phyloP scores from a whole-genome alignment of 2,113 vertebrate species.

The Tonatia bakeri region DNA sequence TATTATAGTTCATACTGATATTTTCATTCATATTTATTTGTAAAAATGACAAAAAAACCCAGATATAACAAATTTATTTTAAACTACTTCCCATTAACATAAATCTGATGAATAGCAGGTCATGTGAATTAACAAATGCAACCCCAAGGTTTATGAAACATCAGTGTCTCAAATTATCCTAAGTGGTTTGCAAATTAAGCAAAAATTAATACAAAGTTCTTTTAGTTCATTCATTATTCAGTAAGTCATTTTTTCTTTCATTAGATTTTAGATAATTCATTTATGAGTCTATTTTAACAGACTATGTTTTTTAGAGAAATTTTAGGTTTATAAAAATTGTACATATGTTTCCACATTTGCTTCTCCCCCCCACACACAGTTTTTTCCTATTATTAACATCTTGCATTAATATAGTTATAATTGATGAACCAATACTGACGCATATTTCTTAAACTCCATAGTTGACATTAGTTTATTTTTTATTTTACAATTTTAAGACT shows the following conservation, averaged over 20 bases:
- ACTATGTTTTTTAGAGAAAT: background rate
- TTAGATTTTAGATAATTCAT: background rate
- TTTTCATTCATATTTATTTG: background rate
- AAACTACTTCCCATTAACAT: background rate
- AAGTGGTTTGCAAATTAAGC: background rate
- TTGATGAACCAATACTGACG: background rate
- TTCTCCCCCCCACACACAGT: background rate
- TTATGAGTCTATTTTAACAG: background rate
- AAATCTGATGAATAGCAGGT: background rate
- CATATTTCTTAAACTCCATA: background rate
- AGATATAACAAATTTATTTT: background rate
- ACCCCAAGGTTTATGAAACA: background rate
- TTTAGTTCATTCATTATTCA: background rate
- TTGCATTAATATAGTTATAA: background rate
- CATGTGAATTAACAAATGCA: background rate
- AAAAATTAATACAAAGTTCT: background rate
- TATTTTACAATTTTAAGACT: background rate
- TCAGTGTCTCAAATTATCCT: background rate
- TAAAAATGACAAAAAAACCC: background rate
- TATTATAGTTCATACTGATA: background rate
- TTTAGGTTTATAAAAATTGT: background rate
- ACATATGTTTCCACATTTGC: background rate
- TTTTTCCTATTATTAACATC: background rate
- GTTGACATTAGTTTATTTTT: background rate
- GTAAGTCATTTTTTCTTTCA: no score